Evolutionary conservation across 2,888 invertebrate genomes (phyloP), one percentile per base, ranked within the genome.

Genomic region (Heliconius aoede): DNA sequence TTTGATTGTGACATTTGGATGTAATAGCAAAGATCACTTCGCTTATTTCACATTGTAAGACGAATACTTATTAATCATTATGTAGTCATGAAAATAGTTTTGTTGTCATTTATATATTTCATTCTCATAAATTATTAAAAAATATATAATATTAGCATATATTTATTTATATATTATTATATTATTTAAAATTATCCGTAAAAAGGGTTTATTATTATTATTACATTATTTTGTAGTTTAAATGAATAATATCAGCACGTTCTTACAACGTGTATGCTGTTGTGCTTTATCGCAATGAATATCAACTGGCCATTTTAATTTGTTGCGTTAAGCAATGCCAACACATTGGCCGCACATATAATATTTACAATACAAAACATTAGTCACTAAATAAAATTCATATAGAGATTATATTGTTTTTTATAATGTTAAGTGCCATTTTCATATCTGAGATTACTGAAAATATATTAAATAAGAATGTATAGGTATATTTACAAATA

Each of bases 231-330:
- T 68, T 28, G 7, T 67, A 46, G 21, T 46, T 51, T 55, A 55
- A 55, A 55, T 69, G 15, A 13, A 15, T 68, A n/a, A 55, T 30
- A 30, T 69, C 3, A 32, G 8, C 51, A 69, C 55, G 69, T 69
- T 69, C 55, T 32, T 55, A 55, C 30, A 32, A n/a, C n/a, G n/a
- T n/a, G 30, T 69, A 24, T 55, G 13, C 11, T 32, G 32, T 30
- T 51, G 69, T 55, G 55, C 51, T 32, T 55, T 51, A 69, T 69
- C 55, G 24, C n/a, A 55, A 24, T n/a, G n/a, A 55, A 55, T 69
- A 69, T 69, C 32, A 69, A 30, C 30, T 30, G 32, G 26, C 8
- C 30, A 69, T 69, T 30, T 55, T 69, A 55, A 69, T 69, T 69
- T 32, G 55, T 69, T 69, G 32, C 51, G 15, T 32, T 69, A 24